phyloP scores from a whole-genome alignment of 1,140 invertebrate species.

The Diuraphis noxia region DNA sequence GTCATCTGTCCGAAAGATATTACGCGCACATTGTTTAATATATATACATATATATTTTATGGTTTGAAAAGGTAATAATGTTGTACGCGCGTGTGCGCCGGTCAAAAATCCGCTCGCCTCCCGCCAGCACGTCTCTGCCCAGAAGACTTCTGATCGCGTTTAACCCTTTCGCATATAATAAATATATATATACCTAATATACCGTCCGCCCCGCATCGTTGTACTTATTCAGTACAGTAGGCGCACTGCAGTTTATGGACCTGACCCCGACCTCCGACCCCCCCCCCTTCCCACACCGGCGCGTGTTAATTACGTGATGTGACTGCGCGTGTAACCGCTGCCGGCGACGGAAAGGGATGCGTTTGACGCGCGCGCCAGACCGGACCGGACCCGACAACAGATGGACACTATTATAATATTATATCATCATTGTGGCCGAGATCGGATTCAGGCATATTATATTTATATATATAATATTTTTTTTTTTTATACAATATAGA shows the following conservation, averaged over 20 bases:
- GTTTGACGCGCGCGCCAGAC: slow-evolving; percentile 36
- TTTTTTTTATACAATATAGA: neutral
- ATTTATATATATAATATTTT: neutral
- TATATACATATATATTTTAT: neutral
- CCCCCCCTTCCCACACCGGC: neutral
- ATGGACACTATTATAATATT: neutral
- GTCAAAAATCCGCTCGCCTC: neutral
- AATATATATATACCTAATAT: neutral
- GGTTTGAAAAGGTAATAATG: neutral
- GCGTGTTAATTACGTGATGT: neutral
- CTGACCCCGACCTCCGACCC: neutral
- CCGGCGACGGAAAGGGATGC: neutral
- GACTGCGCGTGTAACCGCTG: neutral
- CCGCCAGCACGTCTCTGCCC: neutral
- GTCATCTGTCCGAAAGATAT: neutral
- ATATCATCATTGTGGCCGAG: neutral
- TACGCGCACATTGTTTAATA: neutral
- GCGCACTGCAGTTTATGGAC: neutral
- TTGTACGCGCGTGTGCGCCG: neutral
- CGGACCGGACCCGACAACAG: neutral
- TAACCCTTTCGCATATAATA: neutral
- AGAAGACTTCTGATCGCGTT: neutral
- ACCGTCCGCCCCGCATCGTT: neutral
- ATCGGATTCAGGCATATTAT: neutral
- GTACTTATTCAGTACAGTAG: neutral